Percentiles rank a stretch among this genome's conserved stretches.
Conservation (phyloP, 2,797 vertebrate species). For the Lutjanus campechanus region DNA sequence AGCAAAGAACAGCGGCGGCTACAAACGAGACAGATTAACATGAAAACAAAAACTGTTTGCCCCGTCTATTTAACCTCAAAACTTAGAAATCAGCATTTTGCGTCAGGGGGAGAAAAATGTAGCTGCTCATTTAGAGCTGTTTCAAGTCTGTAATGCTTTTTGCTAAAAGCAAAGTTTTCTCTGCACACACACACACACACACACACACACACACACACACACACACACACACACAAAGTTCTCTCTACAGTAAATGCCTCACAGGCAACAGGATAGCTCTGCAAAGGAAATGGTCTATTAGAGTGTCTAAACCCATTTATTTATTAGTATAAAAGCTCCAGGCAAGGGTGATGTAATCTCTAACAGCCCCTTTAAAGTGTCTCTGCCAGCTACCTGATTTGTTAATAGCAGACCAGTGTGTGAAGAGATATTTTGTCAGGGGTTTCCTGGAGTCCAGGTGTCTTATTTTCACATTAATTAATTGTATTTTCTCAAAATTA, state of each 20-base stretch:
- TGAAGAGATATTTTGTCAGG: slow-evolving; percentile 20
- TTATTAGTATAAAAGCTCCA: slow-evolving; percentile 76
- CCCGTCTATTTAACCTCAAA: slow-evolving; percentile 48
- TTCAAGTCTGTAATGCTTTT: slow-evolving; percentile 36
- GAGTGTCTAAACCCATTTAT: slow-evolving; percentile 77
- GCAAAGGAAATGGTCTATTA: slow-evolving; percentile 82
- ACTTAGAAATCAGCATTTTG: slow-evolving; percentile 42
- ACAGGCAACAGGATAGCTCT: slow-evolving; percentile 68
- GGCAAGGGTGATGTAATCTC: slow-evolving; percentile 74
- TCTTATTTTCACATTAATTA: neutral
- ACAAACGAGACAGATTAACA: slow-evolving; percentile 60
- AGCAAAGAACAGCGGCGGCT: slow-evolving; percentile 44
- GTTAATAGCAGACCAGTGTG: slow-evolving; percentile 37
- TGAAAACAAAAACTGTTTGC: slow-evolving; percentile 54
- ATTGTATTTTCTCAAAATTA: slow-evolving; percentile 4
- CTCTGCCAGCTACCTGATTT: slow-evolving; percentile 66
- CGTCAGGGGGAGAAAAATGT: neutral
- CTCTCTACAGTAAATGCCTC: slow-evolving; percentile 60
- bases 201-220: neutral
- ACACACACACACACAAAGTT: slow-evolving; percentile 21
- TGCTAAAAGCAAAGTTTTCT: slow-evolving; percentile 53
- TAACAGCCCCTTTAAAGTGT: slow-evolving; percentile 70
- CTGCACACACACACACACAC: slow-evolving; percentile 12
- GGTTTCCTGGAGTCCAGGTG: neutral
- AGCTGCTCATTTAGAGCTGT: slow-evolving; percentile 28